Evolutionary conservation across 2,797 vertebrate species (phyloP), one percentile per base, ranked within the genome.

Genomic region (Chiroxiphia lanceolata): DNA sequence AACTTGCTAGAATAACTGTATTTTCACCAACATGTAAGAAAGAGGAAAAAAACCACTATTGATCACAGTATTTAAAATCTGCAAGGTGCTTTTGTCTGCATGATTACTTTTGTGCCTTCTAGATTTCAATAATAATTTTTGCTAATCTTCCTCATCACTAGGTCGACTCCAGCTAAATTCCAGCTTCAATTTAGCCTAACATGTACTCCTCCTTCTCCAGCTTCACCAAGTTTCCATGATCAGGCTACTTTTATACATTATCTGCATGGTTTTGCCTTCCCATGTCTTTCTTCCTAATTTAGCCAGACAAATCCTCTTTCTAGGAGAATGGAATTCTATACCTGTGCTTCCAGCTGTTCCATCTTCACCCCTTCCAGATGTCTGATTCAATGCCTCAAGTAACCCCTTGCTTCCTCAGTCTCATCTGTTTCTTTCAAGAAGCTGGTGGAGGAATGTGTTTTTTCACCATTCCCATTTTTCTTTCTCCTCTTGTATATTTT

Each of bases 11-110:
- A 61, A 51, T 25, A 67, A 47, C 10, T 1, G 0, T 53, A 29
- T 67, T 87, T 81, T 81, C 44, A 76, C 13, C 57, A 70, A 16
- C 1, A 8, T 3, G 13, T 40, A 61, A 81, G 11, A 14, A 47
- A 76, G 4, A 42, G 6, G 27, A 7, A 1, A 82, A 71, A 65
- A 50, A 0, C 0, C 0, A 3, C 6, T 74, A 23, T 10, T 63
- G 13, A 29, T 16, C 25, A 34, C 3, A 15, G 6, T 26, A 61
- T 45, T 94, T 60, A 53, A 69, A 87, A n/a, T 42, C 44, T 48
- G 18, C 10, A 56, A n/a, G 16, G 15, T 57, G 27, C 6, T 89
- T 75, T n/a, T 48, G 34, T 64, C 36, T 74, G 14, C 27, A 48
- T 22, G 33, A 34, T 68, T 44, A 56, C 25, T 27, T 18, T 38